Evolutionary conservation across 2,797 vertebrate species (phyloP), one percentile per base, ranked within the genome.

Genomic region (Melanotaenia boesemani): DNA sequence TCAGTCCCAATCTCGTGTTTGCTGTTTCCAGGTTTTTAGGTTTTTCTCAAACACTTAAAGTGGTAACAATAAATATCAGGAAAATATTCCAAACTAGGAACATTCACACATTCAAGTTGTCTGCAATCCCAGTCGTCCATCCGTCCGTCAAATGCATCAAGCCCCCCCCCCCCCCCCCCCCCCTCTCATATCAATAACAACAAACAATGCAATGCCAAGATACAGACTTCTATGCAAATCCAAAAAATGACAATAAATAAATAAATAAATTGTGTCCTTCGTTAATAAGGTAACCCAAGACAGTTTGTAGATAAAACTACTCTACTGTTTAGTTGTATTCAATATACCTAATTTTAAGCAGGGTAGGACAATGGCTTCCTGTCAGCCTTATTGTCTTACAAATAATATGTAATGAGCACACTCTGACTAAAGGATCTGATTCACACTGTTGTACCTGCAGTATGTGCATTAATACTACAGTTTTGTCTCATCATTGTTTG

Each of bases 161-260:
- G n/a, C 81, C 73, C 56, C 61, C 70, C 72, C 74, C 32, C 54
- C 81, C 73, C 56, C 61, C 70, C 72, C 74, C 32, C 56, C 61
- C 70, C 73, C 71, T 5, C 90, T 82, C 84, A 84, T 84, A 87
- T 88, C 80, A 84, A 71, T 86, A 70, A 86, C 88, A 84, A 88
- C 76, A 88, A 83, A 84, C 73, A 81, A 78, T 76, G 56, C 70
- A 37, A 78, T 79, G 78, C 73, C 70, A 39, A 85, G 81, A 84
- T 77, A 90, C 79, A 70, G 70, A 81, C 85, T 87, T 78, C 77
- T 81, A 71, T 75, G 69, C 48, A 36, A 63, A 59, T 36, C 46
- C 48, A 26, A 59, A 54, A 32, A 67, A 7, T 16, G 52, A 52
- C 48, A 59, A 64, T 70, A 60, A 3, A 11, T 46, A 52, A 44